Evolutionary conservation across 2,888 invertebrate genomes (phyloP), one percentile per base, ranked within the genome.

Genomic region (Zootermopsis nevadensis): DNA sequence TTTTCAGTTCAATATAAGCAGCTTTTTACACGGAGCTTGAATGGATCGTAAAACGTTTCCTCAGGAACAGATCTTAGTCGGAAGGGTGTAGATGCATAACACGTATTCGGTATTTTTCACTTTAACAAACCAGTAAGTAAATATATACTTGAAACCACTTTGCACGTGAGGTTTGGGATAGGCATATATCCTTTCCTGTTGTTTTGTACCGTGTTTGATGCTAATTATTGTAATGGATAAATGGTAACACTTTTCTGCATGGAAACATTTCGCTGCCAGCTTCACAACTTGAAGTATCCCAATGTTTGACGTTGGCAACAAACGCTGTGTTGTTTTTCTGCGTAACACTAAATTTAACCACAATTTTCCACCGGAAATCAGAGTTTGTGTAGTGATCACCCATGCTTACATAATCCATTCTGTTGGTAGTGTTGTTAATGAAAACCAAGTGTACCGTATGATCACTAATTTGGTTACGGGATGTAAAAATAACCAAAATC

Each of bases 401-500:
- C 19, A 33, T 33, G 69, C 33, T 69, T 33, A 69, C 60, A 60
- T 60, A 27, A 60, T 60, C 60, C 60, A 27, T 60, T 60, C n/a
- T n/a, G 27, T 22, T 69, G 33, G 69, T 22, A 33, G 69, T 33
- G 69, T 6, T 69, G 69, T 2, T 69, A 69, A 69, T 69, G 69
- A 69, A 69, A 69, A 69, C 31, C 33, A 69, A 69, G 69, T 69
- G 31, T 33, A 69, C 19, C 69, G 69, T 69, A 19, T 69, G 33
- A 69, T 69, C 33, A 2, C 31, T 69, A 69, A 69, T 69, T 69
- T 7, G 69, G 69, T 31, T n/a, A 24, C 31, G 33, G 69, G 12
- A 31, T 69, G 69, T 69, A 69, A 69, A n/a, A 69, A 69, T 69
- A 69, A 69, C 33, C 69, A 69, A 69, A 69, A 69, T 69, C 69